Conservation (phyloP, 2,888 invertebrate species). For the Hartigia nigra region DNA sequence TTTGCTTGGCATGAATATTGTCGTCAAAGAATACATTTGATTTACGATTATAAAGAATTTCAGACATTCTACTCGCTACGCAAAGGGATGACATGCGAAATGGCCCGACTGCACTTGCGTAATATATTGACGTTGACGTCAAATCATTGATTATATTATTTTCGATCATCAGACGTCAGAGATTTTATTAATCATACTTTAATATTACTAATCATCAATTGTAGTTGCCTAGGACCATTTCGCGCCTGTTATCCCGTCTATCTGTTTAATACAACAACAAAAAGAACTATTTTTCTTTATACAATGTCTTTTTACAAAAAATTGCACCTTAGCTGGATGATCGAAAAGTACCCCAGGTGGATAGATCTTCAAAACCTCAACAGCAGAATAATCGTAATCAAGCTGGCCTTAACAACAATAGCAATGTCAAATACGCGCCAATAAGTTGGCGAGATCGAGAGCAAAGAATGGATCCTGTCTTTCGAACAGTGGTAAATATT, state of each 20-base stretch:
- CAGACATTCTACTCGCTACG: neutral
- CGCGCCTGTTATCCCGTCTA: neutral
- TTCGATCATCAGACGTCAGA: neutral
- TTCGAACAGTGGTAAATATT: conserved; percentile 48
- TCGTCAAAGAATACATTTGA: neutral
- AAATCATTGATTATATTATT: neutral
- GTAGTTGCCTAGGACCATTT: neutral
- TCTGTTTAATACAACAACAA: neutral
- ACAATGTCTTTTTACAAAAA: neutral
- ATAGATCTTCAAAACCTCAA: conserved; percentile 53
- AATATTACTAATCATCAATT: neutral
- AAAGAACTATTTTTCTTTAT: neutral
- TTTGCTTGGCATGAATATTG: too few species aligned
- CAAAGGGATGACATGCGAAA: neutral
- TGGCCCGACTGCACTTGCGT: neutral
- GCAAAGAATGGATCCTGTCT: conserved; percentile 57
- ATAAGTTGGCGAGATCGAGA: conserved; percentile 51
- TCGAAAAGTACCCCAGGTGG: conserved; percentile 53
- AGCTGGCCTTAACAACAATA: conserved; percentile 13
- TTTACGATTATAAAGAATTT: neutral
- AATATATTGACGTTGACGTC: too few species aligned
- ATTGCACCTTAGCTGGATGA: conserved; percentile 38
- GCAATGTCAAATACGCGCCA: conserved; percentile 35
- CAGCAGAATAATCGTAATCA: conserved; percentile 8
- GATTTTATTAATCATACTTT: neutral